A percentile compares a stretch with the other conserved stretches of the same genome.
These are phyloP conservation scores for Agrotis exclamationis DNA, from an alignment of 2,888 invertebrate species.

Conservation along the genomic window DNA sequence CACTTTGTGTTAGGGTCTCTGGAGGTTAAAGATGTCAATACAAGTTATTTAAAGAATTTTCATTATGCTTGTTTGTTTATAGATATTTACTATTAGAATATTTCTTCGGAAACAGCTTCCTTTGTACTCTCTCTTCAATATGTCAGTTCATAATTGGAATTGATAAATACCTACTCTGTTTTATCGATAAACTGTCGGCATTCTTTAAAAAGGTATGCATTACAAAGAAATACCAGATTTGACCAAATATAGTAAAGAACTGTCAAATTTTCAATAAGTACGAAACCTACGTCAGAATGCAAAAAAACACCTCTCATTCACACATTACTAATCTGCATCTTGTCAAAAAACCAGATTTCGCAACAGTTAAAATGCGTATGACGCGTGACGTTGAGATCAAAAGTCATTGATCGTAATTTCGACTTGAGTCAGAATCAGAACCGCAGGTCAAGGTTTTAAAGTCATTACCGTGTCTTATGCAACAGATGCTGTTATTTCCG, in stretches of 20 bases:
- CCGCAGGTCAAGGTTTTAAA: constrained; percentile 58
- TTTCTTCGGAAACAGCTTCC: not conserved
- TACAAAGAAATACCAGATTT: not conserved
- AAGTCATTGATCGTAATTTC: constrained; percentile 51
- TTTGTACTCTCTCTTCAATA: not conserved
- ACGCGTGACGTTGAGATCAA: constrained; percentile 32
- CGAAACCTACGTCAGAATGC: not conserved
- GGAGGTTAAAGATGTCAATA: not conserved
- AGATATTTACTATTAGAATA: not conserved
- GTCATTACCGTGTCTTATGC: constrained; percentile 47
- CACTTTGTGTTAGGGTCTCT: too few relatives aligned
- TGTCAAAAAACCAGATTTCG: constrained; percentile 34
- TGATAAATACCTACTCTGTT: not conserved
- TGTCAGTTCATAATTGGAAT: too few relatives aligned
- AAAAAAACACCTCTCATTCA: not conserved
- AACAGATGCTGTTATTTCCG: constrained; percentile 52
- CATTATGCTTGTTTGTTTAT: not conserved
- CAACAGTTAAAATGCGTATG: constrained; percentile 5
- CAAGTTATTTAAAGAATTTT: constrained; percentile 5
- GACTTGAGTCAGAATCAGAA: constrained; percentile 60
- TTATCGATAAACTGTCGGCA: not conserved
- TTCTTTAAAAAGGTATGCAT: not conserved
- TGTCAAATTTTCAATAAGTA: not conserved
- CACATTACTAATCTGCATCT: constrained; percentile 14
- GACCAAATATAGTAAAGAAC: not conserved